These are phyloP conservation scores for Troides oblongomaculatus DNA, from an alignment of 2,888 invertebrate species.

Conservation along the genomic window DNA sequence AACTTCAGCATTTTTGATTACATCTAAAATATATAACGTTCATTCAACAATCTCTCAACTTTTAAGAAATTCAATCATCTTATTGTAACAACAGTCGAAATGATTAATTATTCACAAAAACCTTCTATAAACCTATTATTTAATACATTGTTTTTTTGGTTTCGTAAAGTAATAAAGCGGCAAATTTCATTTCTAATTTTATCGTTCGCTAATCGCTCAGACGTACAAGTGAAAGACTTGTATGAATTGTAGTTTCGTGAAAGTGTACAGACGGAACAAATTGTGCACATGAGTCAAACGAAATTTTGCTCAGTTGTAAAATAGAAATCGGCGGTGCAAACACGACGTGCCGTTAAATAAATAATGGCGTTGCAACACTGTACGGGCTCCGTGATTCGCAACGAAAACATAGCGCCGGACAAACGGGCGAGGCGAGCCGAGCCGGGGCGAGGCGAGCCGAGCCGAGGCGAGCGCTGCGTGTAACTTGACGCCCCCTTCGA, in stretches of 20 bases:
- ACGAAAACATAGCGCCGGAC: conserved; percentile 67
- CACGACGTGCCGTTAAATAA: conserved; percentile 66
- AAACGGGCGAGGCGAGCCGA: conserved; percentile 52
- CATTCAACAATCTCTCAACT: too few relatives aligned
- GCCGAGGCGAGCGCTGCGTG: conserved; percentile 51
- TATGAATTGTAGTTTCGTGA: background rate
- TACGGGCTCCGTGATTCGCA: conserved; percentile 66
- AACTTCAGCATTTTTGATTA: background rate
- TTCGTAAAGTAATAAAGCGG: too few relatives aligned
- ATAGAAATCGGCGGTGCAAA: conserved; percentile 39
- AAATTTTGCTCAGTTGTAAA: conserved; percentile 17
- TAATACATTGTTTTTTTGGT: too few relatives aligned
- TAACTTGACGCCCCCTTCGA: conserved; percentile 62
- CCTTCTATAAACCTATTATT: too few relatives aligned
- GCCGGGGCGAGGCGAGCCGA: conserved; percentile 49
- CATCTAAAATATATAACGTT: background rate
- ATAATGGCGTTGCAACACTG: conserved; percentile 62
- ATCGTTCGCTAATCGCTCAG: too few relatives aligned
- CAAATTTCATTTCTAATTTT: too few relatives aligned
- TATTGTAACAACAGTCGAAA: too few relatives aligned
- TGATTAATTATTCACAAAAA: too few relatives aligned
- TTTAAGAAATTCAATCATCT: too few relatives aligned
- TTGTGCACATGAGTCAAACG: conserved; percentile 2
- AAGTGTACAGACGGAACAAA: background rate
- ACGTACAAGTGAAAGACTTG: background rate